These are phyloP conservation scores for Aramus guarauna DNA, from an alignment of 2,113 vertebrate genomes.

Conservation along the genomic window DNA sequence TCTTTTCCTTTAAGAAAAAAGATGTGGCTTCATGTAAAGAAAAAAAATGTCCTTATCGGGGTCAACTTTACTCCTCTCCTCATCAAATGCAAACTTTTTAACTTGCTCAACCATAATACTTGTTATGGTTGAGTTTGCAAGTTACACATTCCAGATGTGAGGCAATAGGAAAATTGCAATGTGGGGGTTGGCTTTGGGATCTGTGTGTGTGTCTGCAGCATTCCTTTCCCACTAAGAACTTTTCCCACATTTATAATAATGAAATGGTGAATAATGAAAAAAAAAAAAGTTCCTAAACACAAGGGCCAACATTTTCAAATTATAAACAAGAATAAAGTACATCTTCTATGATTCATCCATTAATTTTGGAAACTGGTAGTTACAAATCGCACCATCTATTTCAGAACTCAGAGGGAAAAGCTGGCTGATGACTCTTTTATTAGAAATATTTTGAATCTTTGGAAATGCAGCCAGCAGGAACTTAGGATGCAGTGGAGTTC, in stretches of 20 bases:
- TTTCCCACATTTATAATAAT: slow-evolving; percentile 58
- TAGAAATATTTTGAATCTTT: slow-evolving; percentile 42
- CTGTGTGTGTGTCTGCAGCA: neutral
- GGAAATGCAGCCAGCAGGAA: slow-evolving; percentile 29
- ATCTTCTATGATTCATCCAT: slow-evolving; percentile 10
- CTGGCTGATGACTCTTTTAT: slow-evolving; percentile 17
- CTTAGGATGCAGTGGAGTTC: slow-evolving; percentile 27
- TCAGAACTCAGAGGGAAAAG: slow-evolving; percentile 16
- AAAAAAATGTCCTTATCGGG: neutral
- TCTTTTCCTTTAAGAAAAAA: neutral
- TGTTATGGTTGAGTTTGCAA: slow-evolving; percentile 46
- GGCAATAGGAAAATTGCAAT: slow-evolving; percentile 37
- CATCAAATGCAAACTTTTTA: slow-evolving; percentile 42
- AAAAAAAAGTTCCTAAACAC: neutral
- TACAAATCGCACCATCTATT: neutral
- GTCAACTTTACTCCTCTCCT: slow-evolving; percentile 17
- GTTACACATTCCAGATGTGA: slow-evolving; percentile 60
- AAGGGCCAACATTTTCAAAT: slow-evolving; percentile 18
- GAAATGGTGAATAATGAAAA: slow-evolving; percentile 19
- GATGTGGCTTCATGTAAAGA: neutral
- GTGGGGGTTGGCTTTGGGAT: slow-evolving; percentile 7
- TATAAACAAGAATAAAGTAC: slow-evolving; percentile 12
- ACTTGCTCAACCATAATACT: slow-evolving; percentile 33
- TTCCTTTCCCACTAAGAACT: slow-evolving; percentile 46
- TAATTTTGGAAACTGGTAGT: slow-evolving; percentile 19